Evolutionary conservation across 2,888 invertebrate species (phyloP), one percentile per base, ranked within the genome.

Genomic region (Chrysodeixis includens): DNA sequence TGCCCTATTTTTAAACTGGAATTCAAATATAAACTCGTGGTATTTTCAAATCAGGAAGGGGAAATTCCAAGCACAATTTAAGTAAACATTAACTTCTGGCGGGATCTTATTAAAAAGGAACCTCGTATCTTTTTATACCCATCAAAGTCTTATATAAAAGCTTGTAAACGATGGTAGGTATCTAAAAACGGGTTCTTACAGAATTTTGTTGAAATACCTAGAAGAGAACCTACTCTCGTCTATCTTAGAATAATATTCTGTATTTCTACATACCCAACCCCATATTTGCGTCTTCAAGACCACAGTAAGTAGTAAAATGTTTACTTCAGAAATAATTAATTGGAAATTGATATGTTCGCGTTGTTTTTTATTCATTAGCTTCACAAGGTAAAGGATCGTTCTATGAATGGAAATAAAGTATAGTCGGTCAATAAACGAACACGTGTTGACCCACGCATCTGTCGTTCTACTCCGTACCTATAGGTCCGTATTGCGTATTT

Each of bases 31-130:
- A 89, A 89, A 88, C 88, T 83, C 79, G 79, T 85, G 87, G 87
- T 91, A 92, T 92, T 93, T 93, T 92, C 85, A 90, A 91, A 90
- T 80, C 88, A 89, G 91, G 92, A 92, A 91, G 91, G 91, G 92
- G 91, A 89, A 90, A 89, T 88, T 88, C 86, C 88, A 87, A 78
- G 86, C 88, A 89, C 90, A 90, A 89, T 91, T 89, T 86, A 87
- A 87, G 87, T 83, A 68, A 82, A 83, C 82, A 81, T 83, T 85
- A 79, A 82, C 82, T 80, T 78, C 76, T 80, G 69, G 77, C 71
- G 70, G 71, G 74, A 82, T 83, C 84, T 18, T 49, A 18, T 18
- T 49, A 20, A 49, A 20, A 20, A 49, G 10, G 46, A 49, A 20
- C 46, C 20, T 8, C 9, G 9, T 46, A 16, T 18, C 16, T 16